Evolutionary conservation across 2,113 vertebrate genomes (phyloP), one percentile per base, ranked within the genome.

Genomic region (Hydropotes inermis): DNA sequence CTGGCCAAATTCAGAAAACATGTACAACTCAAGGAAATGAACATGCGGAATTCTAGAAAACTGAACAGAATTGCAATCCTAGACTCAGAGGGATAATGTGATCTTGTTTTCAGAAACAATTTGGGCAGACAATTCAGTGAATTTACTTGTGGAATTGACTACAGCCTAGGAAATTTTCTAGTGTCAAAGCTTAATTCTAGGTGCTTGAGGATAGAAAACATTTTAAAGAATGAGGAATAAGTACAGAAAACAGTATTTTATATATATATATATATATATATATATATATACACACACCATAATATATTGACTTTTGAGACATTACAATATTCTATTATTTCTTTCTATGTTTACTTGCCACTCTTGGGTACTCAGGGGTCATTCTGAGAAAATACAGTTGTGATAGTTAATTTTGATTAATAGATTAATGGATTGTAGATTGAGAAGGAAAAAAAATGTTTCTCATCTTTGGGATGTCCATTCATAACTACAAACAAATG

Each of bases 31-130:
- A 39, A 87, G 58, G 33, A 79, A 87, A 95, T 79, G 58, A 93
- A 89, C 23, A 82, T 86, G 55, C 2, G 43, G 54, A 85, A 83
- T 60, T 90, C 88, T 93, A 92, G 52, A 87, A 94, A 97, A 92
- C 13, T 12, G 84, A 94, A 81, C 8, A 78, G 60, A 92, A 92
- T 85, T 91, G 36, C 23, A 94, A 58, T 94, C 50, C 21, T 78
- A 93, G 93, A 5, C 43, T 36, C 9, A 86, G 30, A 87, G 50
- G 30, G 30, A 61, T 87, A 50, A 89, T 84, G 36, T 30, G 55
- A 95, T 91, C 58, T 94, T 87, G 5, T 95, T 96, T 96, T 93
- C 30, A 94, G 91, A 83, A 97, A 95, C 84, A 79, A 93, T 91
- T 95, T 57, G 90, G 50, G 14, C 1, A 83, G 64, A 89, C 21